Base-by-base conservation (phyloP, 2,888 invertebrate species). In the Furcula furcula region DNA sequence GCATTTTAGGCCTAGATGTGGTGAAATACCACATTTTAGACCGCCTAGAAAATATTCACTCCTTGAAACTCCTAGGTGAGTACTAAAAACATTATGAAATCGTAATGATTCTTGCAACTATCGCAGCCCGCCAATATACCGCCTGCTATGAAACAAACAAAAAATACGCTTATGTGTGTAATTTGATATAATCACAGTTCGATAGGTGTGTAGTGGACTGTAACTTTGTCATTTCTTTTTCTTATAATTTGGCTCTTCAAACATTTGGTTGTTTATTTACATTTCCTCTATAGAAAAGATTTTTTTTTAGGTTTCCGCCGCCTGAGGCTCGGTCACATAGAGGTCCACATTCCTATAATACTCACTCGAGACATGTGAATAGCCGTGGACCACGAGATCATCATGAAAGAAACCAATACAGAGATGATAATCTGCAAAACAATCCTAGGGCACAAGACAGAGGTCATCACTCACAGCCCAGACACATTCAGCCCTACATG, bases 1-100 rank as follows among this genome's bases (percentile, higher is more conserved):
- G 56, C 72, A 78, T 68, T 87, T 76, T 46, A 78, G 82, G 52
- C 76, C 85, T 37, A 75, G 85, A 65, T 65, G 63, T 46, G 71
- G 72, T 36, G 77, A 73, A 18, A 56, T 68, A 34, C 71, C 70
- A 6, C 75, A 73, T 50, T 86, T 67, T 53, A 73, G 84, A 50
- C 65, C 73, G 12, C 54, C 71, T 10, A 73, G 77, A 45, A 49
- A 27, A 30, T 83, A 65, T 50, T 53, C 66, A 15, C 25, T 64
- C 10, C 31, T 65, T 13, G 79, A 82, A 7, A 30, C 35, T 33
- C 57, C 71, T 6, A 78, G 85, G 86, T 84, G 62, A 57, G 50
- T 41, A 18, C 9, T 27, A 29, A 32, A 27, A 3, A 22, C 14
- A 12, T 13, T 18, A 22, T 9, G 29, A 19, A 33, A 32, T 21